A percentile compares a stretch with the other conserved stretches of the same genome.
Evolutionary conservation across 1,140 invertebrate species (phyloP).

Genomic region (Dendrolimus kikuchii): DNA sequence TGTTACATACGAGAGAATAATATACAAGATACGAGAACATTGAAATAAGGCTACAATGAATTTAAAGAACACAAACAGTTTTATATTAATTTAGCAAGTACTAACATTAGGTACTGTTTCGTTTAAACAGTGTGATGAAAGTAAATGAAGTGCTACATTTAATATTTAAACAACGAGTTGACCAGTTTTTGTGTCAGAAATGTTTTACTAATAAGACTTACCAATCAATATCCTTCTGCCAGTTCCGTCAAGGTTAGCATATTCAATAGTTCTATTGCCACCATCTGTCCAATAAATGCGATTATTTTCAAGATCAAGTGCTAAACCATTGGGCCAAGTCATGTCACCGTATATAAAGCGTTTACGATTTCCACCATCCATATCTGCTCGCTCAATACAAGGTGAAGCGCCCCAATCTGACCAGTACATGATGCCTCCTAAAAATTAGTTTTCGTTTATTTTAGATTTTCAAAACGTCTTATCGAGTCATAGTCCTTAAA

Average conservation of each 20-base stretch:
- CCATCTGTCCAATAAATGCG: conserved; percentile 89
- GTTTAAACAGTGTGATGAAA: too few species aligned
- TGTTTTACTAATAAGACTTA: conserved; percentile 27
- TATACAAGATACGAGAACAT: too few species aligned
- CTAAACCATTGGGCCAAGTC: conserved; percentile 87
- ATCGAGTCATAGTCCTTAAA: not conserved
- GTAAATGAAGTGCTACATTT: too few species aligned
- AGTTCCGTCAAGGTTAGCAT: conserved; percentile 85
- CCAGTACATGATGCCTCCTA: conserved; percentile 88
- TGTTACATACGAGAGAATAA: too few species aligned
- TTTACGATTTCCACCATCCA: conserved; percentile 86
- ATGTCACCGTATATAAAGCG: conserved; percentile 80
- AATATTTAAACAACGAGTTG: too few species aligned
- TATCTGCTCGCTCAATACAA: conserved; percentile 87
- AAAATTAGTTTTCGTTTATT: conserved; percentile 5
- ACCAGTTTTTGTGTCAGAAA: too few species aligned
- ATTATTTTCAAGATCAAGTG: conserved; percentile 81
- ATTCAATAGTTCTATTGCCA: conserved; percentile 85
- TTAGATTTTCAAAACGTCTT: too few species aligned
- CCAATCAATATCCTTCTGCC: conserved; percentile 79
- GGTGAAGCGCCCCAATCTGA: conserved; percentile 89
- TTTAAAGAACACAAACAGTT: too few species aligned
- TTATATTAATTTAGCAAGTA: too few species aligned
- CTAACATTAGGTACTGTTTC: too few species aligned
- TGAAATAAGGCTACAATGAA: too few species aligned